A percentile compares a stretch with the other conserved stretches of the same genome.
Evolutionary conservation across 1,140 invertebrate species (phyloP).

Genomic region (Papilio xuthus): DNA sequence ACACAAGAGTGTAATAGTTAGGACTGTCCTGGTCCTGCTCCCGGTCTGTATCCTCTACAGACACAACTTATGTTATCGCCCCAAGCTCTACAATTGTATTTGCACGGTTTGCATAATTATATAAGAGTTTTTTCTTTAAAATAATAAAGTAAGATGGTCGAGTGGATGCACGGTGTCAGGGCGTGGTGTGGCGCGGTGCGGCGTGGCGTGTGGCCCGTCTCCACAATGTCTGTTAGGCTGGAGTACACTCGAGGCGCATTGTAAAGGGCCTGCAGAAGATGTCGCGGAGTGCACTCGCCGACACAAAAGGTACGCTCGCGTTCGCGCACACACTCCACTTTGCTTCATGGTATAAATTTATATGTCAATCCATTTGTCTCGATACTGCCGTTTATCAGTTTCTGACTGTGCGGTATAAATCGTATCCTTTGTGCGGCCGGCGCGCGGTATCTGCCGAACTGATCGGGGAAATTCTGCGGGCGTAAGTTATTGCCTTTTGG

Average conservation of each 20-base stretch:
- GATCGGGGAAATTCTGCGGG: conserved; percentile 4
- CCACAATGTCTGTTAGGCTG: conserved; percentile 4
- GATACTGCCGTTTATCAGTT: conserved; percentile 20
- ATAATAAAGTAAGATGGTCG: not conserved
- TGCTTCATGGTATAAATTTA: conserved; percentile 6
- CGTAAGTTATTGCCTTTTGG: conserved; percentile 10
- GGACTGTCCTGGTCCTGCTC: not conserved
- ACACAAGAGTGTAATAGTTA: not conserved
- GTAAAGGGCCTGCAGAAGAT: conserved; percentile 16
- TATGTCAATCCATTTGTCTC: conserved; percentile 23
- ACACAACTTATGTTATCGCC: not conserved
- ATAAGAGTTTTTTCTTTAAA: not conserved
- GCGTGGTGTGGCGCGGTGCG: not conserved
- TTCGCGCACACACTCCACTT: conserved; percentile 11
- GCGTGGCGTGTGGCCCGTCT: not conserved
- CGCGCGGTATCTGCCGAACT: not conserved
- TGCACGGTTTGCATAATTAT: not conserved
- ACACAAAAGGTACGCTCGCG: conserved; percentile 20
- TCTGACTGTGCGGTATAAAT: conserved; percentile 17
- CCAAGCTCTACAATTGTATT: not conserved
- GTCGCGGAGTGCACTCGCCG: conserved; percentile 14
- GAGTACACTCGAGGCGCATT: conserved; percentile 7
- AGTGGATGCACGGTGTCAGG: not conserved
- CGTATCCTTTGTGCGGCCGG: not conserved
- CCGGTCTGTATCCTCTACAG: not conserved